Conservation (phyloP, 2,113 vertebrate genomes). For the Passer domesticus region DNA sequence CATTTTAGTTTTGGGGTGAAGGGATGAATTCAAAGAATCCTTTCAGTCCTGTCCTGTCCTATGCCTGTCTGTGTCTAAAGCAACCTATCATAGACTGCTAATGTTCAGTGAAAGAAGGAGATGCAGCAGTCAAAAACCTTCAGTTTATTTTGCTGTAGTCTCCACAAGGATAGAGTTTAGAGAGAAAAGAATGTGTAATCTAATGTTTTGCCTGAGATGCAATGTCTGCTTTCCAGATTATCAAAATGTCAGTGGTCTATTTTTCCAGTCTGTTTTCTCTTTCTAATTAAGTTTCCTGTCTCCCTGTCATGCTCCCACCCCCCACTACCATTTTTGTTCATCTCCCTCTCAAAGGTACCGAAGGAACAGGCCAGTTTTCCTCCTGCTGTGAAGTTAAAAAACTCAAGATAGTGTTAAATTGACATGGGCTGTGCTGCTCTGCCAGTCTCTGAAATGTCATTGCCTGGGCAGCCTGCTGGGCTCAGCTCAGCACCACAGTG, state of each 20-base stretch:
- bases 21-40: not conserved
- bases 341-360: slow-evolving; percentile 52
- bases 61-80: not conserved
- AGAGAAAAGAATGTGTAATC: not conserved
- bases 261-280: not conserved
- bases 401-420: slow-evolving; percentile 52
- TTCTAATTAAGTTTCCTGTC: not conserved
- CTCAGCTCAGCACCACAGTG: slow-evolving; percentile 45
- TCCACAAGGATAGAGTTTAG: not conserved
- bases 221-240: not conserved
- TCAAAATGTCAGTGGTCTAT: not conserved
- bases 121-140: not conserved
- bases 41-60: not conserved
- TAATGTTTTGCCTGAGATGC: not conserved
- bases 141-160: not conserved
- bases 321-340: not conserved
- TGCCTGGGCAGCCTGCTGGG: slow-evolving; percentile 73
- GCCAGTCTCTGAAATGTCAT: slow-evolving; percentile 80
- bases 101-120: not conserved
- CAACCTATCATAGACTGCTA: not conserved
- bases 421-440: slow-evolving; percentile 53
- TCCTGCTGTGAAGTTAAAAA: slow-evolving; percentile 76
- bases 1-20: not conserved
- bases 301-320: not conserved
- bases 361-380: slow-evolving; percentile 8